Evolutionary conservation across 1,140 invertebrate genomes (phyloP), one percentile per base, ranked within the genome.

Genomic region (Drosophila ogumai): DNA sequence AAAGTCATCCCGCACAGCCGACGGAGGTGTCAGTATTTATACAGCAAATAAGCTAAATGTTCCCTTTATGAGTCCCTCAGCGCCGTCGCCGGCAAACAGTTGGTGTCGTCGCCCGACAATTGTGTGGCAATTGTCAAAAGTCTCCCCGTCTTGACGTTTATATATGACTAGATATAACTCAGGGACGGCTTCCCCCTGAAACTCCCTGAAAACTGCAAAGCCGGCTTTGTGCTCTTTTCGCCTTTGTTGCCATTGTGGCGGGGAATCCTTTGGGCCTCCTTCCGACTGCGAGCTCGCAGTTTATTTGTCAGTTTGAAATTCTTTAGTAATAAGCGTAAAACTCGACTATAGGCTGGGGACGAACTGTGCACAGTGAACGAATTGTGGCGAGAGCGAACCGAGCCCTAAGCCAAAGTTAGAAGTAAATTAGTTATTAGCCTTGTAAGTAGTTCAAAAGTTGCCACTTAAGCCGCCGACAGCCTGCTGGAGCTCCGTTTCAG

Each of bases 101-200:
- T 52, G 50, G 59, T 63, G 73, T 44, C 82, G 50, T 67, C 40
- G 60, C 63, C 56, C 81, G 85, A 88, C 84, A 88, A 88, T 88
- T 88, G 84, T 87, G 80, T 71, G 84, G 84, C 84, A 88, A 88
- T 88, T 88, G 85, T 88, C 85, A 88, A 90, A 88, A 84, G 84
- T 88, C 82, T 67, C 74, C 69, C 55, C 46, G 41, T 71, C 75
- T 77, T 90, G 85, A 85, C 85, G 66, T 81, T 87, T 88, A 87
- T 88, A 87, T 87, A 87, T 88, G 84, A 77, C 84, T 88, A 69
- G 76, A 80, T 73, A 87, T 88, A 88, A 88, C 67, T 87, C 84
- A 88, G 76, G 49, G 57, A 40, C 34, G 31, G 17, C 17, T 25
- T 54, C 32, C 12, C n/a, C n/a, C 49, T 13, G 28, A 50, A 25